A percentile compares a stretch with the other conserved stretches of the same genome.
Conservation (phyloP, 2,113 vertebrate genomes). For the Donacobius atricapilla region DNA sequence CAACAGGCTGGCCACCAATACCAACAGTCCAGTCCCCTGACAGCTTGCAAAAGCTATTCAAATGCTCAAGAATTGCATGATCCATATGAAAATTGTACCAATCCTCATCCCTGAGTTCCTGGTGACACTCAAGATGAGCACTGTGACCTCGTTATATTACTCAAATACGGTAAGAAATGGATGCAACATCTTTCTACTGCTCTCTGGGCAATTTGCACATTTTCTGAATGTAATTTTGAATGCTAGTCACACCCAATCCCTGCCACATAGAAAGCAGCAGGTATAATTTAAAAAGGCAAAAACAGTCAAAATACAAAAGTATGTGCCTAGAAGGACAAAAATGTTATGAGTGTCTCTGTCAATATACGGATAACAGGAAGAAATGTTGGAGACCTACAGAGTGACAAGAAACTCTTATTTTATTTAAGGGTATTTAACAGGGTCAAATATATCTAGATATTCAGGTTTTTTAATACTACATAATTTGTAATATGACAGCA, state of each 20-base stretch:
- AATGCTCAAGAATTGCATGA: not conserved
- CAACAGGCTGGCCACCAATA: not conserved
- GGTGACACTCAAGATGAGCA: not conserved
- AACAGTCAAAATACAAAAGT: not conserved
- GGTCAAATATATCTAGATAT: not conserved
- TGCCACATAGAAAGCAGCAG: not conserved
- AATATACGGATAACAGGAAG: not conserved
- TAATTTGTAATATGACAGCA: not conserved
- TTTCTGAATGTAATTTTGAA: constrained; percentile 6
- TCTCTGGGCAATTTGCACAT: not conserved
- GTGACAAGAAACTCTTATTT: not conserved
- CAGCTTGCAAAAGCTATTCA: not conserved
- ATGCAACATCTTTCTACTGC: not conserved
- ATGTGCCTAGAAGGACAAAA: not conserved
- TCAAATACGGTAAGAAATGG: not conserved
- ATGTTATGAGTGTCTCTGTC: not conserved
- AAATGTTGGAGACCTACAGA: not conserved
- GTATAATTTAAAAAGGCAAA: not conserved
- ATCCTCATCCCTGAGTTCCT: not conserved
- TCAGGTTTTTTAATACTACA: not conserved
- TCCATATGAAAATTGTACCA: not conserved
- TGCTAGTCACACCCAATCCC: not conserved
- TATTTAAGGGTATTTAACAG: not conserved
- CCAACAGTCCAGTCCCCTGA: too few species aligned
- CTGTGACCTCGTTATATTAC: not conserved